These are phyloP conservation scores for Ageneiosus marmoratus DNA, from an alignment of 2,113 vertebrate species.

Conservation along the genomic window DNA sequence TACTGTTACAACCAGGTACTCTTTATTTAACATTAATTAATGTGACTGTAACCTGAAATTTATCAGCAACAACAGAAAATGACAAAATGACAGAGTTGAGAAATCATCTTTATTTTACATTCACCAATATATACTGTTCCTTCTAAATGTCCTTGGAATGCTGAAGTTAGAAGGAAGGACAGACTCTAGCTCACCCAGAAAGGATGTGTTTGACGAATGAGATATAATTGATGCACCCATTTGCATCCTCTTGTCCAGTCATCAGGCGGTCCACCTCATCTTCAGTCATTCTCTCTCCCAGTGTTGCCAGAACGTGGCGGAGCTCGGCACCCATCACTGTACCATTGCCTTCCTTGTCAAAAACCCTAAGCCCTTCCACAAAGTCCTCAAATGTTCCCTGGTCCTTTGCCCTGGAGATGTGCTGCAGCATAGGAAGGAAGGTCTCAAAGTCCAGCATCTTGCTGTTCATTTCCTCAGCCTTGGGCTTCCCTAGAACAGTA, in stretches of 20 bases:
- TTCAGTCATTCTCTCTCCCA: conserved; percentile 76
- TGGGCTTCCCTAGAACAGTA: conserved; percentile 89
- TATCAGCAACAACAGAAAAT: conserved; percentile 21
- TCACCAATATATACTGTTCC: conserved; percentile 29
- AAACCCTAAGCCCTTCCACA: conserved; percentile 87
- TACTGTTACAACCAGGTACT: background rate
- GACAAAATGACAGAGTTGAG: background rate
- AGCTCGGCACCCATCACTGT: conserved; percentile 85
- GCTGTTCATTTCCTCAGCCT: conserved; percentile 84
- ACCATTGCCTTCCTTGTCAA: conserved; percentile 74
- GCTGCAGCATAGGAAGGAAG: conserved; percentile 94
- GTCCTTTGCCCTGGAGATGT: conserved; percentile 88
- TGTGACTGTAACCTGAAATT: background rate
- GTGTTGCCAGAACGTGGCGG: conserved; percentile 74
- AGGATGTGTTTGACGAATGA: conserved; percentile 93
- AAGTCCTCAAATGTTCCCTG: conserved; percentile 95
- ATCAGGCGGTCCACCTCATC: conserved; percentile 87
- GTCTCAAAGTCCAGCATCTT: conserved; percentile 91
- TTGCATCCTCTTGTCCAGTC: conserved; percentile 90
- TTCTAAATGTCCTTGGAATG: conserved; percentile 35
- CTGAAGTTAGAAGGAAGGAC: background rate
- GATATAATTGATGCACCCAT: conserved; percentile 92
- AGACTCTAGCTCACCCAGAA: conserved; percentile 72
- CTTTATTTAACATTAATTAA: background rate
- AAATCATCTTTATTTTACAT: conserved; percentile 48